Percentiles rank a stretch among this genome's conserved stretches.
These are phyloP conservation scores for Hyla sarda DNA, from an alignment of 2,113 vertebrate species.

Conservation along the genomic window DNA sequence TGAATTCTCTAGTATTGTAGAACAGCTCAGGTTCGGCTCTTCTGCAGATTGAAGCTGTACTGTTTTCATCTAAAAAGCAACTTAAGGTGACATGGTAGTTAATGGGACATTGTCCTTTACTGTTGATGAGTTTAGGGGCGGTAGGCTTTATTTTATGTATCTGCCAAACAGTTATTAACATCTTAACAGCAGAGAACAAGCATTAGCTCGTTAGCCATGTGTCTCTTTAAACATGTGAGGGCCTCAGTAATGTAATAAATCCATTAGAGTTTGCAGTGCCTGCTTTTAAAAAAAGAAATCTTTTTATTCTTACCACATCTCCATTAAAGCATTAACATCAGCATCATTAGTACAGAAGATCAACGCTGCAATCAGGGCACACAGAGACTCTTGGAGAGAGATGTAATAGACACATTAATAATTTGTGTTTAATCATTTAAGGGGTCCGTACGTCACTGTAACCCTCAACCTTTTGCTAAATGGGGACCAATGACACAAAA, in stretches of 20 bases:
- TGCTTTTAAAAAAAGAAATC: no score
- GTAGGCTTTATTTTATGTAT: no score
- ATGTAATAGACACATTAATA: neutral
- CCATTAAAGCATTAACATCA: neutral
- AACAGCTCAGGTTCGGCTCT: no score
- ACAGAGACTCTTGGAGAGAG: neutral
- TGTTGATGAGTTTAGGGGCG: no score
- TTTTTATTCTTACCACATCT: neutral
- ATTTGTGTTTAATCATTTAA: neutral
- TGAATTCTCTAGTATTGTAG: no score
- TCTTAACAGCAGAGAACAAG: no score
- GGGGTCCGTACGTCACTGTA: neutral
- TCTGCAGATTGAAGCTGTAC: no score
- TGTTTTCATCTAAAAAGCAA: no score
- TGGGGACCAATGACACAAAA: neutral
- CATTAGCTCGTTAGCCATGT: no score
- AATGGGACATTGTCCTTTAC: no score
- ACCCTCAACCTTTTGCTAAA: neutral
- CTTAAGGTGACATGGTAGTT: no score
- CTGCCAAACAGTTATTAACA: no score
- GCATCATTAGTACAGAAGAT: slow-evolving; percentile 27
- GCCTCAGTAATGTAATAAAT: neutral
- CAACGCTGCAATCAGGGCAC: slow-evolving; percentile 5
- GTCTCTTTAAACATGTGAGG: neutral
- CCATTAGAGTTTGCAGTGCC: neutral